phyloP scores from a whole-genome alignment of 1,140 invertebrate genomes.

The Macrocentrus cingulum region DNA sequence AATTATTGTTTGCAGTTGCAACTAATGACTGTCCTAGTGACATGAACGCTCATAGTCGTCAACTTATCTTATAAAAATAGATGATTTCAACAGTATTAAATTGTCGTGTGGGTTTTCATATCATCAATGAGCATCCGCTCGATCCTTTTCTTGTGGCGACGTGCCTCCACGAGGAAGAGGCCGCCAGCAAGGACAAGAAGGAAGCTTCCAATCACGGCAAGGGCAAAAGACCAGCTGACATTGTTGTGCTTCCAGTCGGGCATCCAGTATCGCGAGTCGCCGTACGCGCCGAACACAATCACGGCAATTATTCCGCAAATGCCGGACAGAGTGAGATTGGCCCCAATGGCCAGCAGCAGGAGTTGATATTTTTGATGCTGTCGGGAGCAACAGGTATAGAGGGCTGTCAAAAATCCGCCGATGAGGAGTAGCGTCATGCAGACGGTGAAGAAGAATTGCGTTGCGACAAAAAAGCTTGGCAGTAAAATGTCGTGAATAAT shows the following conservation, averaged over 20 bases:
- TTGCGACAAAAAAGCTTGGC: slow-evolving; percentile 88
- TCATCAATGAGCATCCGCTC: slow-evolving; percentile 63
- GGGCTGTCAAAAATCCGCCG: slow-evolving; percentile 69
- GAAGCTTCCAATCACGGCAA: slow-evolving; percentile 78
- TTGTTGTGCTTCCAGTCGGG: slow-evolving; percentile 95
- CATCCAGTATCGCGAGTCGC: slow-evolving; percentile 93
- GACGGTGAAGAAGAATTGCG: slow-evolving; percentile 90
- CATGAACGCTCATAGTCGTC: too few relatives aligned
- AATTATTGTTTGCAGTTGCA: too few relatives aligned
- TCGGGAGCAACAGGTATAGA: slow-evolving; percentile 76
- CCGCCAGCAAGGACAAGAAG: slow-evolving; percentile 73
- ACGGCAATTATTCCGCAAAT: slow-evolving; percentile 75
- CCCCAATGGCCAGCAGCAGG: slow-evolving; percentile 71
- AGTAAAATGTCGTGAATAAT: slow-evolving; percentile 82
- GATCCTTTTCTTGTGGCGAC: slow-evolving; percentile 71
- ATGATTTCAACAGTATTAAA: too few relatives aligned
- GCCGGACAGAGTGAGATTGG: slow-evolving; percentile 70
- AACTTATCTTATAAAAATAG: too few relatives aligned
- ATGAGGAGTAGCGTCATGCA: slow-evolving; percentile 77
- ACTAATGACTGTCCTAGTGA: too few relatives aligned
- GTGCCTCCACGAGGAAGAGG: slow-evolving; percentile 79
- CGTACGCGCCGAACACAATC: slow-evolving; percentile 82
- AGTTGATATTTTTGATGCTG: slow-evolving; percentile 77
- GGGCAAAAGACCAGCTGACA: slow-evolving; percentile 91
- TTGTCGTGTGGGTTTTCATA: slow-evolving; percentile 50